phyloP scores from a whole-genome alignment of 2,113 vertebrate genomes.

The Mixornis gularis region DNA sequence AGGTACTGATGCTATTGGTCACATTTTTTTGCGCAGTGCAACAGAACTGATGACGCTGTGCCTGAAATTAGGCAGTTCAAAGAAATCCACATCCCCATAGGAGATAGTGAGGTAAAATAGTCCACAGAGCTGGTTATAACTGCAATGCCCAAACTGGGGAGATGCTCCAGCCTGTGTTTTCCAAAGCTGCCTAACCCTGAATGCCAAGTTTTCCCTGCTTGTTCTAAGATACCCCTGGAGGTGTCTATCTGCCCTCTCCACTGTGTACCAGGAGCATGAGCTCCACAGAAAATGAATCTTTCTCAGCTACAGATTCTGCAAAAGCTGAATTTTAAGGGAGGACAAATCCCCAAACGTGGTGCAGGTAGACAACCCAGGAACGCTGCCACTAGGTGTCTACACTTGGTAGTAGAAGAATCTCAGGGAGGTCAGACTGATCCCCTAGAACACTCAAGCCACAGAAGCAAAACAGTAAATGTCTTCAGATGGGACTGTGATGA shows the following conservation, averaged over 20 bases:
- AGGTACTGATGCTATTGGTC: neutral
- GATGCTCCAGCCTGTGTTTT: neutral
- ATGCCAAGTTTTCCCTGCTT: neutral
- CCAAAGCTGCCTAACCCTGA: neutral
- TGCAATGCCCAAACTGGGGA: neutral
- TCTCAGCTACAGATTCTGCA: neutral
- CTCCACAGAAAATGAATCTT: neutral
- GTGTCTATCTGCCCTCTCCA: neutral
- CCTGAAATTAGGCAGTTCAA: neutral
- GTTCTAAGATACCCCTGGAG: neutral
- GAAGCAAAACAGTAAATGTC: neutral
- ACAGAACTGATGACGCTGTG: neutral
- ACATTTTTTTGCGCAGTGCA: neutral
- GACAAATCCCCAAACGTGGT: neutral
- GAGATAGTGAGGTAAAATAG: neutral
- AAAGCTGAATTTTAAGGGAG: neutral
- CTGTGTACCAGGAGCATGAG: neutral
- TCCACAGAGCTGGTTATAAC: neutral
- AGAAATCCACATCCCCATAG: neutral
- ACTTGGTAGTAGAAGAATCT: neutral
- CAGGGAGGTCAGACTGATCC: neutral
- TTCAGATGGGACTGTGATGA: neutral
- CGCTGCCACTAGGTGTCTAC: neutral
- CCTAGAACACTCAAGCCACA: neutral
- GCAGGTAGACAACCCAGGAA: neutral